These are phyloP conservation scores for Cydia fagiglandana DNA, from an alignment of 1,140 invertebrate genomes.

Conservation along the genomic window DNA sequence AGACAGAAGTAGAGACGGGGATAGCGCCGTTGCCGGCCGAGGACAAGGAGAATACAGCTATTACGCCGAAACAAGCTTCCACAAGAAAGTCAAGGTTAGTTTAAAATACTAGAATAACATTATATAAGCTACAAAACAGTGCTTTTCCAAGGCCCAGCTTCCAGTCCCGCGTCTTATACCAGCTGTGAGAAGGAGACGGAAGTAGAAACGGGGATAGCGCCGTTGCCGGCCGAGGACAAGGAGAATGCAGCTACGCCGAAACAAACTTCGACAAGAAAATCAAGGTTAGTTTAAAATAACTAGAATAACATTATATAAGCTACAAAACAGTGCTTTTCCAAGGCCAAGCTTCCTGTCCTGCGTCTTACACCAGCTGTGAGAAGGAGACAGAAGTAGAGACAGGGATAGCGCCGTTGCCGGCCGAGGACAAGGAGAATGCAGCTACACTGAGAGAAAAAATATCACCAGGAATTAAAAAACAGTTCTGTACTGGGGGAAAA, in stretches of 20 bases:
- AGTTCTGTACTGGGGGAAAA: too few species aligned
- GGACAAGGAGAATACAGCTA: slow-evolving; percentile 44
- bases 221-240: slow-evolving; percentile 36
- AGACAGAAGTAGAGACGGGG: neutral
- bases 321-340: neutral
- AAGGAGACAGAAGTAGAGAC: slow-evolving; percentile 2
- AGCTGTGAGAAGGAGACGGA: slow-evolving; percentile 23
- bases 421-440: slow-evolving; percentile 44
- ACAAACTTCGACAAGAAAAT: slow-evolving; percentile 39
- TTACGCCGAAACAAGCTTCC: slow-evolving; percentile 33
- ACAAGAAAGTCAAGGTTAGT: slow-evolving; percentile 38
- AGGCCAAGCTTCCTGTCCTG: too few species aligned
- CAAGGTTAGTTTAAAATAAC: slow-evolving; percentile 39
- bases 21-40: slow-evolving; percentile 34
- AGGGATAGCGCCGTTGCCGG: slow-evolving; percentile 21
- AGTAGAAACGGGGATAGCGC: neutral
- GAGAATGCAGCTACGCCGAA: slow-evolving; percentile 45
- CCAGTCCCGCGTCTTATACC: slow-evolving; percentile 29
- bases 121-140: slow-evolving; percentile 41
- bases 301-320: neutral
- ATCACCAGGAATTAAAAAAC: too few species aligned
- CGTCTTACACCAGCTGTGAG: slow-evolving; percentile 12
- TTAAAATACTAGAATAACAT: too few species aligned
- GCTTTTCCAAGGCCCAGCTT: slow-evolving; percentile 40
- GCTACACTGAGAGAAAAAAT: slow-evolving; percentile 38